Evolutionary conservation across 1,140 invertebrate species (phyloP).

Genomic region (Calliopsis andreniformis): DNA sequence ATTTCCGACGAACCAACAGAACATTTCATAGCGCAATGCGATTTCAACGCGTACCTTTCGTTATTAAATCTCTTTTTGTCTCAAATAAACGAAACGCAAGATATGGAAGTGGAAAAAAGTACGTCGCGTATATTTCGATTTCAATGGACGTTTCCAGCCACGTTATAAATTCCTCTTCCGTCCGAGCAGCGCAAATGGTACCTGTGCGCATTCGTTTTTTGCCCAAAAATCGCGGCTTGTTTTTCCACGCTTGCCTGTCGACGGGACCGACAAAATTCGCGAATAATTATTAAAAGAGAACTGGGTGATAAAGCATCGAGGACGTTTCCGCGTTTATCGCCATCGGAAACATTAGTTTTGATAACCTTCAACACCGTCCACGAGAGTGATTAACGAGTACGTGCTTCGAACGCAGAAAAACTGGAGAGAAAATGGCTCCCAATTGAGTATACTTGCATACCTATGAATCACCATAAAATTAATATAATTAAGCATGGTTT

Average conservation of each 20-base stretch:
- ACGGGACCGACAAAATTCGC: too few species aligned
- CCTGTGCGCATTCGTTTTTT: neutral
- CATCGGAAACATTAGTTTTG: neutral
- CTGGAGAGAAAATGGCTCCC: too few species aligned
- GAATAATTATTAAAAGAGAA: neutral
- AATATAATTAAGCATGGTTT: neutral
- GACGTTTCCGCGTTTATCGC: too few species aligned
- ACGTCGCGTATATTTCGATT: neutral
- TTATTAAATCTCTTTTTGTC: neutral
- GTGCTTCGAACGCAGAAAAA: neutral
- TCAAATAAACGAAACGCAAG: neutral
- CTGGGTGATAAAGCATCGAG: neutral
- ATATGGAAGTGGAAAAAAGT: too few species aligned
- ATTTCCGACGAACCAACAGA: neutral
- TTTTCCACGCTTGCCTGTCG: neutral
- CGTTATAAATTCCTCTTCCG: neutral
- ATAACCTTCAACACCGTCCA: neutral
- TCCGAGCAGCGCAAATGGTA: neutral
- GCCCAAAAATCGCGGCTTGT: neutral
- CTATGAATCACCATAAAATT: neutral
- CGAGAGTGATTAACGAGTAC: neutral
- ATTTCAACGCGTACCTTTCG: neutral
- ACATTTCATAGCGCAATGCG: neutral
- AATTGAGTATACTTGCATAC: neutral
- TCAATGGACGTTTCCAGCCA: neutral